A percentile compares a stretch with the other conserved stretches of the same genome.
phyloP scores from a whole-genome alignment of 2,113 vertebrate species.

The Ceyx melanurus region DNA sequence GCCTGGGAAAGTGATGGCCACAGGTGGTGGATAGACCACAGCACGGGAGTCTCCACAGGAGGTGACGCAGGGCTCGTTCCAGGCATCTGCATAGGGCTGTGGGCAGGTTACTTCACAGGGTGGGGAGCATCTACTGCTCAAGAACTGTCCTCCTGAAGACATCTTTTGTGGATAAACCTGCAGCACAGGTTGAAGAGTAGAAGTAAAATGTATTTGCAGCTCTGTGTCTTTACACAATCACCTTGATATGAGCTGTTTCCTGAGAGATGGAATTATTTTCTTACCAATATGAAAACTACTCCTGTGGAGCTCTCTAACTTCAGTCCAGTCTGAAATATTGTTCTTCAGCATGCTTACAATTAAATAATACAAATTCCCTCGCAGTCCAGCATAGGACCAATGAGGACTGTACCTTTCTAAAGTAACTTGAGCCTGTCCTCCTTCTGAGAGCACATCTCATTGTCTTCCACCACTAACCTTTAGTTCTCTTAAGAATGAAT shows the following conservation, averaged over 20 bases:
- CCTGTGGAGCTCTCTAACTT: neutral
- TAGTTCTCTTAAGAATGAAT: neutral
- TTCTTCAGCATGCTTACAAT: neutral
- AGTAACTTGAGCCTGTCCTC: neutral
- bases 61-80: neutral
- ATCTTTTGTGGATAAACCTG: neutral
- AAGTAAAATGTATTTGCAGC: rapidly evolving
- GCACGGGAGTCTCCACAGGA: neutral
- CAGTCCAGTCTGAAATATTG: neutral
- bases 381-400: neutral
- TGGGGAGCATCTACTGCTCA: neutral
- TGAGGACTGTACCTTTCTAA: neutral
- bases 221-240: rapidly evolving
- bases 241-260: rapidly evolving
- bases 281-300: rapidly evolving
- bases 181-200: neutral
- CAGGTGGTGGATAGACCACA: neutral
- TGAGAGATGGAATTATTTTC: neutral
- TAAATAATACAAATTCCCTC: neutral
- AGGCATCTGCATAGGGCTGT: rapidly evolving
- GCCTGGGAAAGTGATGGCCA: neutral
- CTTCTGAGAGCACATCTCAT: rapidly evolving
- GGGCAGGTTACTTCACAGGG: neutral
- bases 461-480: neutral
- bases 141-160: neutral